Evolutionary conservation across 92 coral and sea anemone species (phyloP).

Genomic region (Diadumene lineata): DNA sequence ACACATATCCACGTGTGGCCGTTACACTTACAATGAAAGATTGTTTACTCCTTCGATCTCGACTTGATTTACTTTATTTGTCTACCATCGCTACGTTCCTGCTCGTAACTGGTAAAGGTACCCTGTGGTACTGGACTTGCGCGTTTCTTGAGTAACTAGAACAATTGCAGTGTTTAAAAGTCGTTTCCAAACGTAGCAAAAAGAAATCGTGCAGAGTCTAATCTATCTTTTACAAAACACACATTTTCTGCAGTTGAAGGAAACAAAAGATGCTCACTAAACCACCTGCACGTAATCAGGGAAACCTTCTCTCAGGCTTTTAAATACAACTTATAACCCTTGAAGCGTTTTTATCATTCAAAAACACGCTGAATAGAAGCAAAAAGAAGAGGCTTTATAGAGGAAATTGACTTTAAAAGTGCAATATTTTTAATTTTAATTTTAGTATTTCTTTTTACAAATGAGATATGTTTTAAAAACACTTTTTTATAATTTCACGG

Average conservation of each 20-base stretch:
- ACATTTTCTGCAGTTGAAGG: conserved; percentile 5
- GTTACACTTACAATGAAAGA: not conserved
- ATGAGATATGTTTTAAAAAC: too few relatives aligned
- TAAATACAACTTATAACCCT: not conserved
- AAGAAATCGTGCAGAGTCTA: not conserved
- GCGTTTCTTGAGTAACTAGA: not conserved
- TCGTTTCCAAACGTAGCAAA: not conserved
- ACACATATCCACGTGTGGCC: not conserved
- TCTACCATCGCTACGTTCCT: not conserved
- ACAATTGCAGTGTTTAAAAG: not conserved
- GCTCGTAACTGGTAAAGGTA: not conserved
- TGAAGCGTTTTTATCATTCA: not conserved
- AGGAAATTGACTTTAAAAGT: not conserved
- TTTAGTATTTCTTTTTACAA: not conserved
- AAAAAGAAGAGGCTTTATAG: not conserved
- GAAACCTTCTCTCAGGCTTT: not conserved
- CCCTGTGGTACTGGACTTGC: not conserved
- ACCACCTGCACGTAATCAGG: conserved; percentile 1
- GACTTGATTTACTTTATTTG: not conserved
- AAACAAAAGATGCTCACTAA: conserved; percentile 10
- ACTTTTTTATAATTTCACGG: too few relatives aligned
- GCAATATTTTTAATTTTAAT: too few relatives aligned
- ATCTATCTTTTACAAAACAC: conserved; percentile 3
- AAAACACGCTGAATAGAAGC: not conserved
- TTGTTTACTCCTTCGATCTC: not conserved